A percentile compares a stretch with the other conserved stretches of the same genome.
These are phyloP conservation scores for Artibeus lituratus DNA, from an alignment of 2,797 vertebrate genomes.

Conservation along the genomic window DNA sequence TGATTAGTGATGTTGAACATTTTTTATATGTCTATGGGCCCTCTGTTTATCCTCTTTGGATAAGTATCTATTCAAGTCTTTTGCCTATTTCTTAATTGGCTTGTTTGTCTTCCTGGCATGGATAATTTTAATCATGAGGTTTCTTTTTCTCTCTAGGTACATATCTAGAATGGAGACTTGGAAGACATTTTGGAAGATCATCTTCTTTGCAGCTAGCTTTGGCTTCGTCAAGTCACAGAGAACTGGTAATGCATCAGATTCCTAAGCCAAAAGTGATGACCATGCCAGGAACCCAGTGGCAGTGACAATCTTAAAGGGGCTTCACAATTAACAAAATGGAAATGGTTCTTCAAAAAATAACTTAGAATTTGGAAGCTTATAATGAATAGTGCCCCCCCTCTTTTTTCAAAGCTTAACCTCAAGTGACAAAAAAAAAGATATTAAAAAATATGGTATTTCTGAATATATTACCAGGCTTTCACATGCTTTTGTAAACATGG, in stretches of 20 bases:
- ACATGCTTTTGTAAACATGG: neutral
- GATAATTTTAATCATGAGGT: neutral
- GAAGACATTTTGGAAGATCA: slow-evolving; percentile 48
- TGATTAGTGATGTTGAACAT: neutral
- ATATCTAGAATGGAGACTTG: slow-evolving; percentile 73
- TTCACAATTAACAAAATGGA: neutral
- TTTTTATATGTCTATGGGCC: neutral
- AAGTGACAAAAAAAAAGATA: neutral
- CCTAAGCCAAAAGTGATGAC: neutral
- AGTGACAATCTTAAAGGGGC: neutral
- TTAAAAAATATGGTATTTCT: neutral
- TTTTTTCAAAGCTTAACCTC: neutral
- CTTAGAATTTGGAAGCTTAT: neutral
- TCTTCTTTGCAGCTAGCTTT: slow-evolving; percentile 61
- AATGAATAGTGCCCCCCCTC: neutral
- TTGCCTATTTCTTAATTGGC: neutral
- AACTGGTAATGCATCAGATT: slow-evolving; percentile 75
- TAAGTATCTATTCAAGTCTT: neutral
- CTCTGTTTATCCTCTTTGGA: neutral
- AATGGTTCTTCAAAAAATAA: neutral
- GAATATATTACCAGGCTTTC: neutral
- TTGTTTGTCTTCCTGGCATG: neutral
- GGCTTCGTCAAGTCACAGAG: slow-evolving; percentile 68
- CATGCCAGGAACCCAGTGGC: neutral
- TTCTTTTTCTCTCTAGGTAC: slow-evolving; percentile 62